These are phyloP conservation scores for Linyphia triangularis DNA, from an alignment of 2,888 invertebrate species.

Conservation along the genomic window DNA sequence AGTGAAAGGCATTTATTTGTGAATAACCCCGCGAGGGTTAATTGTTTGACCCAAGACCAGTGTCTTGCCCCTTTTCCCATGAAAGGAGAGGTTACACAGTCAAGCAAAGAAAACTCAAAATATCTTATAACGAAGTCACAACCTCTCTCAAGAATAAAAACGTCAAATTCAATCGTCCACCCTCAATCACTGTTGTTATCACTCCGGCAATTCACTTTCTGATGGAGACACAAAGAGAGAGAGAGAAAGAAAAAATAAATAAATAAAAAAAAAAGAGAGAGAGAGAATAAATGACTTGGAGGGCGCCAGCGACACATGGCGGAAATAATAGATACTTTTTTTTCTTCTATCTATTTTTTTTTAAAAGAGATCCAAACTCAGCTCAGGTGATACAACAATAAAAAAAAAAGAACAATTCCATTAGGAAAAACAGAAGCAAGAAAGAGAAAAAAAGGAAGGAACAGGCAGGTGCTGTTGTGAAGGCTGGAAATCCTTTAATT, in stretches of 20 bases:
- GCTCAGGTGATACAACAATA: constrained; percentile 13
- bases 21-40: neutral
- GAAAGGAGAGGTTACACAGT: neutral
- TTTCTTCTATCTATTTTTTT: neutral
- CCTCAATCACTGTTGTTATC: constrained; percentile 40
- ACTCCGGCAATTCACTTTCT: constrained; percentile 31
- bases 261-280: neutral
- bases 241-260: too few species aligned
- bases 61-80: neutral
- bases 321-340: constrained; percentile 54
- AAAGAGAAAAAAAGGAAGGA: neutral
- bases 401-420: constrained; percentile 23
- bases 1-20: too few species aligned
- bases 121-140: too few species aligned
- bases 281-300: neutral
- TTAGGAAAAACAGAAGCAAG: constrained; percentile 29
- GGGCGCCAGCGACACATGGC: constrained; percentile 41
- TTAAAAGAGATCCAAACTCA: neutral
- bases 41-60: neutral
- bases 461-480: constrained; percentile 25
- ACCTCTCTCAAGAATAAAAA: constrained; percentile 5
- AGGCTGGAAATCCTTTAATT: constrained; percentile 70
- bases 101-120: neutral
- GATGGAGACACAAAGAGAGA: neutral
- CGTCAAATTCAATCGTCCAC: constrained; percentile 43